Conservation (phyloP, 2,888 invertebrate genomes). For the Pyrrhia umbra region DNA sequence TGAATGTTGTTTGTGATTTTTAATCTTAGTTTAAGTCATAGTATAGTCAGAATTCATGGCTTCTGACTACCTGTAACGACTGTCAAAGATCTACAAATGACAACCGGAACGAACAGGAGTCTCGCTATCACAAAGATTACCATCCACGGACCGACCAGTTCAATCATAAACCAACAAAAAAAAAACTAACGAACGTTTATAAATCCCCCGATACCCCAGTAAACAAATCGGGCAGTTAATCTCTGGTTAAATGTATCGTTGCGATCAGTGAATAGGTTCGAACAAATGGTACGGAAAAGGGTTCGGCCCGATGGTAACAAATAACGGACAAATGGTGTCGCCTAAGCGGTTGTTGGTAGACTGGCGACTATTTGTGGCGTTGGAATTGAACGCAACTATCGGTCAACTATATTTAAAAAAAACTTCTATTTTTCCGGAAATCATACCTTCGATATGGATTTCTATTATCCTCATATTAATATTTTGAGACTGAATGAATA, state of each 20-base stretch:
- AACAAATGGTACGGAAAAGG: constrained; percentile 87
- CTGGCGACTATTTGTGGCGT: constrained; percentile 34
- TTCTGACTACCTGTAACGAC: too few relatives aligned
- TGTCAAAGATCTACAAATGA: too few relatives aligned
- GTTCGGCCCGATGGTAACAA: constrained; percentile 81
- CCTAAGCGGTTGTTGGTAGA: constrained; percentile 46
- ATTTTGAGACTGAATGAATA: background rate
- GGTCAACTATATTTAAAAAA: too few relatives aligned
- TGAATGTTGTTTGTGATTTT: background rate
- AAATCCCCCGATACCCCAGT: constrained; percentile 62
- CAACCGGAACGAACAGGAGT: background rate
- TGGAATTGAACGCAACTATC: background rate
- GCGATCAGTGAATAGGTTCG: constrained; percentile 78
- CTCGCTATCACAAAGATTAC: background rate
- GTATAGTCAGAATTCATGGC: too few relatives aligned
- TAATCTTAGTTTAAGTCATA: background rate
- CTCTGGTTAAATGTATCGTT: constrained; percentile 86
- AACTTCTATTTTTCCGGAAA: too few relatives aligned
- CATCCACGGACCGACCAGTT: background rate
- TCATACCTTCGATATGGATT: too few relatives aligned
- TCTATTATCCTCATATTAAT: background rate
- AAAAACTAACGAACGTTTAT: constrained; percentile 55
- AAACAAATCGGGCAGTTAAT: constrained; percentile 85
- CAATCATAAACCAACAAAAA: constrained; percentile 39
- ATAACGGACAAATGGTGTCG: constrained; percentile 80